Evolutionary conservation across 2,797 vertebrate genomes (phyloP), one percentile per base, ranked within the genome.

Genomic region (Macropodus opercularis): DNA sequence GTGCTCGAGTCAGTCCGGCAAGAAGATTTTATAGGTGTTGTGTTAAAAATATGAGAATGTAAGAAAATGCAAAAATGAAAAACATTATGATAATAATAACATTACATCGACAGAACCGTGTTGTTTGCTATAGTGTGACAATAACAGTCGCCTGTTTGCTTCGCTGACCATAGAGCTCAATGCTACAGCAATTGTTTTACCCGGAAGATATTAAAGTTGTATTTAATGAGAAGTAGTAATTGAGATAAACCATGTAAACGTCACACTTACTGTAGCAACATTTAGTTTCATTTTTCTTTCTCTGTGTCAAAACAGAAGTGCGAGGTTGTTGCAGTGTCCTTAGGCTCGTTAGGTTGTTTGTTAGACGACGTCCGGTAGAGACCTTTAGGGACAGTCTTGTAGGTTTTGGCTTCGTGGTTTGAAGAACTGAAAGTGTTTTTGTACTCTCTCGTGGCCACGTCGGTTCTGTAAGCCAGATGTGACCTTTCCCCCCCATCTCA

Each of bases 211-310:
- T 58, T 56, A 26, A 67, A 58, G 31, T 29, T 8, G 2, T 62
- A 34, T 67, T 73, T 81, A 62, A 85, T 74, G 75, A 32, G 46
- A 79, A 69, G 49, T 63, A 38, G 48, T 72, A 69, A 77, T 74
- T 81, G 39, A 69, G 60, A 59, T 11, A 57, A 68, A 51, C 19
- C 6, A 12, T 53, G 17, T 11, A 55, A 29, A 67, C 21, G 7
- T 40, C 18, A 41, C 29, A 22, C 22, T 62, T 40, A 5, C 53
- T n/a, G n/a, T n/a, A n/a, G n/a, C 27, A 8, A 36, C 6, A 8
- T 44, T 14, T 13, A 27, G 9, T 24, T 42, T 39, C 47, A 3
- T 32, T 51, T 38, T 49, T 17, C 53, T 50, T 46, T 38, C 52
- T 50, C 49, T 15, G 13, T 18, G 3, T 29, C 11, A 23, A 63